Evolutionary conservation across 2,797 vertebrate species (phyloP).

Genomic region (Myripristis jacobus): DNA sequence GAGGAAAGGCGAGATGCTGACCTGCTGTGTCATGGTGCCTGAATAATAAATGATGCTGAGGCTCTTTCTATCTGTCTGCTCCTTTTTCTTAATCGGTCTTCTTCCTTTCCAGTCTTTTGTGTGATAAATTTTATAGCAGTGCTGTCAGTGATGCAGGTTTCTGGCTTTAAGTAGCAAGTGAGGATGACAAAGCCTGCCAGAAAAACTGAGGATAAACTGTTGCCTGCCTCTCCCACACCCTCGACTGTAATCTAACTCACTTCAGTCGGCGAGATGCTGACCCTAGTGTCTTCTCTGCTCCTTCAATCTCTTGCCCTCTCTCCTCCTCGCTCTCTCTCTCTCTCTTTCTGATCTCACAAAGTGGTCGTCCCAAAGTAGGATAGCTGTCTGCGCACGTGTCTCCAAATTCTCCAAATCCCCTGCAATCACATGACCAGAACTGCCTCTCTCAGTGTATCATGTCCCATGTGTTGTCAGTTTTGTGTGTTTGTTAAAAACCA

Average conservation of each 20-base stretch:
- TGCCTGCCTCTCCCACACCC: slow-evolving; percentile 30
- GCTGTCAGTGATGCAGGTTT: not conserved
- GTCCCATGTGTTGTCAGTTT: slow-evolving; percentile 15
- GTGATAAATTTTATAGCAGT: not conserved
- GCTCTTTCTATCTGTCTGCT: slow-evolving; percentile 6
- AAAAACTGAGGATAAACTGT: not conserved
- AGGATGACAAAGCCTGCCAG: slow-evolving; percentile 6
- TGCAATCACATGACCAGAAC: slow-evolving; percentile 43
- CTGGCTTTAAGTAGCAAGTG: no score
- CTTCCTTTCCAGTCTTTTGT: slow-evolving; percentile 3
- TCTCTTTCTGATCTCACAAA: slow-evolving; percentile 68
- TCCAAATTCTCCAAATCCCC: slow-evolving; percentile 69
- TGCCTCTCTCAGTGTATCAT: slow-evolving; percentile 14
- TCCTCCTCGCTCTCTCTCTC: slow-evolving; percentile 28
- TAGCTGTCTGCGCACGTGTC: slow-evolving; percentile 70
- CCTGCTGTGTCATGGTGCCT: slow-evolving; percentile 76
- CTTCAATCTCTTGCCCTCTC: not conserved
- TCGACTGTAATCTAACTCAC: slow-evolving; percentile 37
- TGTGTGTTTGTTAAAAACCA: slow-evolving; percentile 6
- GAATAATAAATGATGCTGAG: not conserved
- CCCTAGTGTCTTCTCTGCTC: slow-evolving; percentile 38
- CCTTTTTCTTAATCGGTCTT: not conserved
- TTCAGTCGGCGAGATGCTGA: slow-evolving; percentile 28
- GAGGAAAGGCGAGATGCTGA: slow-evolving; percentile 77
- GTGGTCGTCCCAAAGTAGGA: slow-evolving; percentile 66